Conservation (phyloP, 1,140 invertebrate genomes). For the Pseudomyrmex cubaensis region DNA sequence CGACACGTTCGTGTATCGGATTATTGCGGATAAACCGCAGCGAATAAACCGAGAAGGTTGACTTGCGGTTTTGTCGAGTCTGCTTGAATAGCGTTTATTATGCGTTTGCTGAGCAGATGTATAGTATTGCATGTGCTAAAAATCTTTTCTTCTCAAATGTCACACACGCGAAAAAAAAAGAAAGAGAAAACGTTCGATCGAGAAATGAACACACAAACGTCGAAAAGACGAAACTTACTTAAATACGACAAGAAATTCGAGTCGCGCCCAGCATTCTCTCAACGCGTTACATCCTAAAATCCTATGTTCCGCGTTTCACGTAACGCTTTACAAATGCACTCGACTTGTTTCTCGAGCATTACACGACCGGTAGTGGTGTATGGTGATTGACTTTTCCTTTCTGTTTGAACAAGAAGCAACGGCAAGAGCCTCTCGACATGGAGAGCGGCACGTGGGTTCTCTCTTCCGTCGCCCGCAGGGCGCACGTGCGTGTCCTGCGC, state of each 20-base stretch:
- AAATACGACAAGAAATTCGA: background rate
- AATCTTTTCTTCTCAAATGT: background rate
- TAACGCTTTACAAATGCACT: background rate
- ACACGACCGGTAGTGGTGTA: background rate
- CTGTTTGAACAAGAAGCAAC: conserved; percentile 23
- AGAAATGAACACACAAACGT: too few species aligned
- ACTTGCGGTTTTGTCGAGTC: background rate
- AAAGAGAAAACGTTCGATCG: background rate
- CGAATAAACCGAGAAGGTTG: background rate
- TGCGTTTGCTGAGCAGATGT: too few species aligned
- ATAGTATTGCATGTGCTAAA: too few species aligned
- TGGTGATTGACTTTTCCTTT: conserved; percentile 45
- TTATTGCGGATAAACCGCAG: conserved; percentile 2
- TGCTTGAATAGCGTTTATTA: background rate
- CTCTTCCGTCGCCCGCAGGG: conserved; percentile 20
- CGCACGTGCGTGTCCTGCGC: conserved; percentile 48
- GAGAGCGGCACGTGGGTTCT: conserved; percentile 17
- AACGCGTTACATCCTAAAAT: background rate
- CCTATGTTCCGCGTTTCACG: background rate
- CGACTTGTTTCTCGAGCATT: background rate
- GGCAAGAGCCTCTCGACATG: conserved; percentile 20
- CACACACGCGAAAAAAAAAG: background rate
- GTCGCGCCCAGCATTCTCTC: background rate
- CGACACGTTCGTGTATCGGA: background rate
- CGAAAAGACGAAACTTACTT: too few species aligned